Conservation (phyloP, 2,797 vertebrate species). For the Halcyon leucocephala region DNA sequence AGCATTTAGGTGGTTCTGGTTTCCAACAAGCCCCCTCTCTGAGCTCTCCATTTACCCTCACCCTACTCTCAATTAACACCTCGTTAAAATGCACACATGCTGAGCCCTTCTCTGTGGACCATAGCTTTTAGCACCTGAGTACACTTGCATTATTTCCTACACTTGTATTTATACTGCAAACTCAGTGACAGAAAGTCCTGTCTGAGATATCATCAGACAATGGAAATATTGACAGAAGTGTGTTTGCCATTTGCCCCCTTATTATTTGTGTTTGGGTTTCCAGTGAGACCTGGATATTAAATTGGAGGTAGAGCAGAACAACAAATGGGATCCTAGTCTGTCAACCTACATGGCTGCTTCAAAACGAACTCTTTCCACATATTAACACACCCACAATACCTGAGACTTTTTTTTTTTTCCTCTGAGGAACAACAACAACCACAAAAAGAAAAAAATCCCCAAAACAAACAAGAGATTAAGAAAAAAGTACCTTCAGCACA, state of each 20-base stretch:
- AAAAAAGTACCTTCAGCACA: neutral
- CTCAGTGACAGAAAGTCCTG: neutral
- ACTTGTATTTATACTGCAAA: neutral
- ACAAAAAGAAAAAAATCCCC: neutral
- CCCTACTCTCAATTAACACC: neutral
- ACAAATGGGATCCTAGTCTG: neutral
- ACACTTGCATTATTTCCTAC: neutral
- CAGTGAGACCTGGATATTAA: neutral
- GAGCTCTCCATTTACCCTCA: neutral
- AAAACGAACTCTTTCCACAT: neutral
- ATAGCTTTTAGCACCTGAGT: neutral
- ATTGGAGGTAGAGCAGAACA: neutral
- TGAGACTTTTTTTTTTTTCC: neutral
- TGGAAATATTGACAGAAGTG: neutral
- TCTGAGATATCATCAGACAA: neutral
- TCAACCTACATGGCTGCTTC: neutral
- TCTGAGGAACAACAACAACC: neutral
- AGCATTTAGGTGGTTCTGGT: neutral
- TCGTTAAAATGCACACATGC: neutral
- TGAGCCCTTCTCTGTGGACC: neutral
- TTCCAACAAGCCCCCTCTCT: neutral
- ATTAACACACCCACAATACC: neutral
- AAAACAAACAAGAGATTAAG: neutral
- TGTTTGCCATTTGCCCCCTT: neutral
- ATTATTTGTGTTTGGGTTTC: neutral